Evolutionary conservation across 2,888 invertebrate genomes (phyloP).

Genomic region (Cancer borealis): DNA sequence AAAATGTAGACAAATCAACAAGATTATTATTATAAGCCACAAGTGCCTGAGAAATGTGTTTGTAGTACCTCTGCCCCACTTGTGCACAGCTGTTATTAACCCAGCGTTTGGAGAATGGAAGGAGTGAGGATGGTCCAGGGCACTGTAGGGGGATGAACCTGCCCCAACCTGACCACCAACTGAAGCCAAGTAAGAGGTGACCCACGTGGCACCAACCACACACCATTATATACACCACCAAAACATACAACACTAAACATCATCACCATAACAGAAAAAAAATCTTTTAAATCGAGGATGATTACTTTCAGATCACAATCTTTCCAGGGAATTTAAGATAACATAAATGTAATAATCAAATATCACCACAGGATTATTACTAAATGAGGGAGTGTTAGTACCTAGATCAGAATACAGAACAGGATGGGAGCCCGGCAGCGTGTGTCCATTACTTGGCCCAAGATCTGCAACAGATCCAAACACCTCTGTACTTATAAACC

Average conservation of each 20-base stretch:
- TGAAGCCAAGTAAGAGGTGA: slow-evolving; percentile 37
- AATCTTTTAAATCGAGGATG: background rate
- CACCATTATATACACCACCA: background rate
- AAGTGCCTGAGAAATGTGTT: slow-evolving; percentile 56
- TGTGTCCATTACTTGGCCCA: slow-evolving; percentile 64
- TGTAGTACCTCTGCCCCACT: slow-evolving; percentile 84
- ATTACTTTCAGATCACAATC: background rate
- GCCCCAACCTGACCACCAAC: slow-evolving; percentile 48
- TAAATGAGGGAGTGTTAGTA: slow-evolving; percentile 48
- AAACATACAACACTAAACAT: background rate
- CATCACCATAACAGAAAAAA: background rate
- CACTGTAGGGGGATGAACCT: slow-evolving; percentile 25
- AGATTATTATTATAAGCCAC: background rate
- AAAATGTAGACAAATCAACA: background rate
- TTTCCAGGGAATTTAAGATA: background rate
- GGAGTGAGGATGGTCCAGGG: slow-evolving; percentile 28
- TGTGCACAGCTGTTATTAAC: slow-evolving; percentile 81
- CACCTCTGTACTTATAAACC: background rate
- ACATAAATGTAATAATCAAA: background rate
- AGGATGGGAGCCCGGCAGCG: slow-evolving; percentile 52
- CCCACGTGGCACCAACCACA: background rate
- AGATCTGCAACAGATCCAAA: slow-evolving; percentile 62
- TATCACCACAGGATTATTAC: slow-evolving; percentile 29
- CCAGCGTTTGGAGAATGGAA: slow-evolving; percentile 57
- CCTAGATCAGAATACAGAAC: slow-evolving; percentile 56